phyloP scores from a whole-genome alignment of 1,140 invertebrate genomes.

The Palaemon carinicauda region DNA sequence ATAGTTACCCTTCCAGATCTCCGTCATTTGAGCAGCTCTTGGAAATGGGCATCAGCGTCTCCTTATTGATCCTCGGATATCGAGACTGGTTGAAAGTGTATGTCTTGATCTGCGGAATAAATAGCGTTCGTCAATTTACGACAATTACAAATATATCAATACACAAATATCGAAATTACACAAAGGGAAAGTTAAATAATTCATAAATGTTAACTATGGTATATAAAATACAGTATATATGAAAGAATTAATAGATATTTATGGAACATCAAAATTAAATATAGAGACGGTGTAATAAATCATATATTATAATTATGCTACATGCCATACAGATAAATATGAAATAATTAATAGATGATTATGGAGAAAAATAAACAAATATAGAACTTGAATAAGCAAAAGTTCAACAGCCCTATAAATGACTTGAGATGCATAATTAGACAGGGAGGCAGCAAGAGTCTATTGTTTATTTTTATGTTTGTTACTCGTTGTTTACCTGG shows the following conservation, averaged over 20 bases:
- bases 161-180: too few species aligned
- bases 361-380: background rate
- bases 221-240: too few species aligned
- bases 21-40: background rate
- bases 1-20: slow-evolving; percentile 8
- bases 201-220: too few species aligned
- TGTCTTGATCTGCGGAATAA: slow-evolving; percentile 75
- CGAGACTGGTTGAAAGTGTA: slow-evolving; percentile 97
- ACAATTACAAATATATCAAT: too few species aligned
- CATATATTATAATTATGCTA: too few species aligned
- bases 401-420: too few species aligned
- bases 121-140: background rate
- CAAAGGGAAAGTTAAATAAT: background rate
- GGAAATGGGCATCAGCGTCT: slow-evolving; percentile 83
- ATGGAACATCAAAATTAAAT: background rate
- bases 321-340: too few species aligned
- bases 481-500: slow-evolving; percentile 65
- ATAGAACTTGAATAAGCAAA: too few species aligned
- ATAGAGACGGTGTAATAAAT: too few species aligned
- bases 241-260: too few species aligned
- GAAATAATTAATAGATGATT: background rate
- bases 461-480: background rate
- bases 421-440: too few species aligned
- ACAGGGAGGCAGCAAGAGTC: too few species aligned
- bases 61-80: slow-evolving; percentile 92